Conservation (phyloP, 2,113 vertebrate genomes). For the Anhinga rufa region DNA sequence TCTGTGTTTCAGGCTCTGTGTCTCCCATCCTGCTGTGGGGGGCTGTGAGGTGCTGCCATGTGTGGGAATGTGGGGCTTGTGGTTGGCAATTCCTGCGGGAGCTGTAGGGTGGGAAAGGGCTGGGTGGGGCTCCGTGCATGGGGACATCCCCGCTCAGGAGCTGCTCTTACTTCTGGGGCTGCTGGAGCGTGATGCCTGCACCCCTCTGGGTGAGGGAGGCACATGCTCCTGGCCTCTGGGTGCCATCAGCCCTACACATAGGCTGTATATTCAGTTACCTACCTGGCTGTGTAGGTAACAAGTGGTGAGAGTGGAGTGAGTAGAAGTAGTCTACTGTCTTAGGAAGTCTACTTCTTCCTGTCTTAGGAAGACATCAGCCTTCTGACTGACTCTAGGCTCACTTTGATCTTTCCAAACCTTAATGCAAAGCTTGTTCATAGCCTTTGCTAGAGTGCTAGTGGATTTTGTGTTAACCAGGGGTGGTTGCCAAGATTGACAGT, state of each 20-base stretch:
- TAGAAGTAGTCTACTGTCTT: background rate
- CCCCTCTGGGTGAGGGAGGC: background rate
- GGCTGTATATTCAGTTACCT: background rate
- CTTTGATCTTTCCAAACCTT: background rate
- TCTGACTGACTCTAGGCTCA: background rate
- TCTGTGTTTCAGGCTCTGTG: background rate
- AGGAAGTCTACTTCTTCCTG: background rate
- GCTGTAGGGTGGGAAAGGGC: background rate
- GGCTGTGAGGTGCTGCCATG: background rate
- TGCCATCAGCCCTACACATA: background rate
- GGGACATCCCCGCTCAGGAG: rapidly evolving
- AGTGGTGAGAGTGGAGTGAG: rapidly evolving
- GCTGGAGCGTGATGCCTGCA: background rate
- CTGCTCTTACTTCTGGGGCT: background rate
- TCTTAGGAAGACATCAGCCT: background rate
- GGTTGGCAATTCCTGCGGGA: rapidly evolving
- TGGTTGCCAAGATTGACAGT: background rate
- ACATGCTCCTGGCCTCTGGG: background rate
- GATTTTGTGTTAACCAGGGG: background rate
- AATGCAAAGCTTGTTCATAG: background rate
- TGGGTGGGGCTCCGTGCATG: rapidly evolving
- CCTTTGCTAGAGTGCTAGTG: background rate
- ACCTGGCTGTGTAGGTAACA: background rate
- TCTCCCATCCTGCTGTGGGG: background rate
- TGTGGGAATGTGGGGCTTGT: background rate